Conservation (phyloP, 2,888 invertebrate species). For the Theretra japonica region DNA sequence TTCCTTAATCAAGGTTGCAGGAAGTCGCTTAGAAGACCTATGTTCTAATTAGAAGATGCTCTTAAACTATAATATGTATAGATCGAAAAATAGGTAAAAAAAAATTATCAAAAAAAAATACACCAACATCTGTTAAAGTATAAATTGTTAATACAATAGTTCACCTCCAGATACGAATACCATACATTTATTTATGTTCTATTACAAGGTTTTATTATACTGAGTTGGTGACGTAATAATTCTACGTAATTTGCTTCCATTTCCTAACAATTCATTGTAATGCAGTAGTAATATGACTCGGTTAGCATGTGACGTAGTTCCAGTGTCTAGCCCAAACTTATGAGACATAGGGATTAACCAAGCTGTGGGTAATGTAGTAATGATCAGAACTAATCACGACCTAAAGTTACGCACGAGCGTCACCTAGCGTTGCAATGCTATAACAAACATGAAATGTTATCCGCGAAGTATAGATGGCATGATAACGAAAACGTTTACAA, state of each 20-base stretch:
- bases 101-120: too few relatives aligned
- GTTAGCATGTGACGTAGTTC: neutral
- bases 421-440: neutral
- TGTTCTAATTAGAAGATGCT: too few relatives aligned
- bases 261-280: neutral
- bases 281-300: neutral
- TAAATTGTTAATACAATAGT: too few relatives aligned
- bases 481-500: neutral
- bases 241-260: neutral
- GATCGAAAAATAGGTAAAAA: too few relatives aligned
- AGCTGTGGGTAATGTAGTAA: neutral
- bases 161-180: neutral
- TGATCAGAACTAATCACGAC: neutral
- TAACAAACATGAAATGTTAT: neutral
- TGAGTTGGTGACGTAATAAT: neutral
- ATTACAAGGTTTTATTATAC: neutral
- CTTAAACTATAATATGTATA: too few relatives aligned
- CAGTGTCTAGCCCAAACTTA: neutral
- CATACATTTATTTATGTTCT: too few relatives aligned
- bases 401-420: neutral
- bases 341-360: conserved; percentile 5
- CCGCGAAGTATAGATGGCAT: neutral
- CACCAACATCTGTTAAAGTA: too few relatives aligned
- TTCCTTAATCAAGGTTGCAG: too few relatives aligned
- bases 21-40: too few relatives aligned